phyloP scores from a whole-genome alignment of 2,797 vertebrate genomes.

The Geotrypetes seraphini region DNA sequence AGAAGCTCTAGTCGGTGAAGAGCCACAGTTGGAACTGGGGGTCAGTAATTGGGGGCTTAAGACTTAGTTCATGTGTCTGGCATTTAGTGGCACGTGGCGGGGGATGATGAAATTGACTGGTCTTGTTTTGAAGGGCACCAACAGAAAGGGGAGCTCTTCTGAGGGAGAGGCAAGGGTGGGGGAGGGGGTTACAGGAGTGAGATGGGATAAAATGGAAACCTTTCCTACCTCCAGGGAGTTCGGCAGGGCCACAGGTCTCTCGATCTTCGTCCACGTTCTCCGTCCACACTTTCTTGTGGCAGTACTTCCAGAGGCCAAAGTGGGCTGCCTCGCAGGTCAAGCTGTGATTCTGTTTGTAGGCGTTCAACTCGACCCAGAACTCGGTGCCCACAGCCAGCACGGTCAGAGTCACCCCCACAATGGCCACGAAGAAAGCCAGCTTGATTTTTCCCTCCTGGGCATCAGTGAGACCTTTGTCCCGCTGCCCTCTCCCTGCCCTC shows the following conservation, averaged over 20 bases:
- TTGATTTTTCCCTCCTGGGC: constrained; percentile 79
- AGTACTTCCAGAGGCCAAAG: constrained; percentile 82
- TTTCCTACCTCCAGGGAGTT: constrained; percentile 80
- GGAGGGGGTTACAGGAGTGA: no score
- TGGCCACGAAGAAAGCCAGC: constrained; percentile 67
- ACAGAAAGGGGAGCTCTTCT: no score
- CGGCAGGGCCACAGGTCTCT: constrained; percentile 71
- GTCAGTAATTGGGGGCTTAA: no score
- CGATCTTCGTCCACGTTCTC: constrained; percentile 67
- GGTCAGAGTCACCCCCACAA: constrained; percentile 70
- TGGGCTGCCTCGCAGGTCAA: constrained; percentile 73
- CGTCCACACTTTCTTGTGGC: constrained; percentile 71
- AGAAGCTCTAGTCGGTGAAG: no score
- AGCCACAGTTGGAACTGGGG: no score
- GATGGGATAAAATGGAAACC: no score
- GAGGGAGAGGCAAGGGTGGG: no score
- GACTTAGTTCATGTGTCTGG: no score
- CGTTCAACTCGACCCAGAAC: constrained; percentile 83
- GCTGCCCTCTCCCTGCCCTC: constrained; percentile 36
- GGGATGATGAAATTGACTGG: no score
- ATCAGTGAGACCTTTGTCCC: constrained; percentile 51
- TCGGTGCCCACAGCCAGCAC: constrained; percentile 81
- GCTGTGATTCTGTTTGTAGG: constrained; percentile 64
- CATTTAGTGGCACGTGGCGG: no score
- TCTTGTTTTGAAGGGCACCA: no score